These are phyloP conservation scores for Drosophila ogumai DNA, from an alignment of 1,140 invertebrate species.

Conservation along the genomic window DNA sequence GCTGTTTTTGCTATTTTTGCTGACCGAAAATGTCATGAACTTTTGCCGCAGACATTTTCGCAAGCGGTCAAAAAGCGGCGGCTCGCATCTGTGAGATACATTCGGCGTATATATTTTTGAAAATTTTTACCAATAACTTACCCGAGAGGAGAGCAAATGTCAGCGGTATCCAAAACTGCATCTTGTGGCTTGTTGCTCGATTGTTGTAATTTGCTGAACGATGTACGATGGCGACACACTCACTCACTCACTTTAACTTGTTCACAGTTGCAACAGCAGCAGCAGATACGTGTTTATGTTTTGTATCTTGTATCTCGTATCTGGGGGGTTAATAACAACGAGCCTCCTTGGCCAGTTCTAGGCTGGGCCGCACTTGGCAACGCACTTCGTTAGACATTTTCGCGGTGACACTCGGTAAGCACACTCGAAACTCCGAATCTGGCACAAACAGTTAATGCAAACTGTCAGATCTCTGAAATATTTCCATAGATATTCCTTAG, in stretches of 20 bases:
- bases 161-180: conserved; percentile 84
- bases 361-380: conserved; percentile 59
- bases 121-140: conserved; percentile 65
- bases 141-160: conserved; percentile 79
- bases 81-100: conserved; percentile 65
- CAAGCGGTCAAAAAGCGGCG: conserved; percentile 45
- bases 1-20: conserved; percentile 22
- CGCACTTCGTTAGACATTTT: conserved; percentile 19
- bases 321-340: conserved; percentile 54
- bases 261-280: conserved; percentile 49
- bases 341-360: conserved; percentile 40
- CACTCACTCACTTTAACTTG: conserved; percentile 35
- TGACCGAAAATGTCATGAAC: conserved; percentile 75
- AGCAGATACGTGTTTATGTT: conserved; percentile 54
- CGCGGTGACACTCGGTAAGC: neutral
- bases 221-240: conserved; percentile 38
- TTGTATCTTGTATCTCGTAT: conserved; percentile 35
- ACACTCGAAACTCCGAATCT: conserved; percentile 1
- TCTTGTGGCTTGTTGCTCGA: conserved; percentile 59
- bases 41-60: conserved; percentile 63
- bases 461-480: conserved; percentile 23
- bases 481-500: conserved; percentile 7
- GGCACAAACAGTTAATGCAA: conserved; percentile 25
- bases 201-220: conserved; percentile 37
- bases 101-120: conserved; percentile 34